These are phyloP conservation scores for Gryllus bimaculatus DNA, from an alignment of 1,140 invertebrate species.

Conservation along the genomic window DNA sequence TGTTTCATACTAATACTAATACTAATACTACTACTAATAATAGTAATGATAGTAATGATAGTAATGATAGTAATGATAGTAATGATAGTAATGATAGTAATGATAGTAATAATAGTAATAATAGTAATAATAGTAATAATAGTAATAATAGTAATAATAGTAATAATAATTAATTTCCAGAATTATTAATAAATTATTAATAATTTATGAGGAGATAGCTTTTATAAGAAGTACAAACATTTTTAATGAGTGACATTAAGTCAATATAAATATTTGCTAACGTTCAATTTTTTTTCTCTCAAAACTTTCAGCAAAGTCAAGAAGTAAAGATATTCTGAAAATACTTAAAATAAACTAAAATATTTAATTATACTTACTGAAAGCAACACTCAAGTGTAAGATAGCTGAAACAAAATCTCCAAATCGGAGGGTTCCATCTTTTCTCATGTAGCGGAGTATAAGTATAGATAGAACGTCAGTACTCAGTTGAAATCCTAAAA, in stretches of 20 bases:
- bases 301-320: no score
- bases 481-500: slow-evolving; percentile 68
- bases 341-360: slow-evolving; percentile 7
- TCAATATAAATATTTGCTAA: neutral
- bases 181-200: neutral
- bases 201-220: neutral
- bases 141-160: no score
- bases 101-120: no score
- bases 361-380: slow-evolving; percentile 61
- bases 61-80: no score
- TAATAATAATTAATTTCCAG: no score
- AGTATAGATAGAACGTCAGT: slow-evolving; percentile 73
- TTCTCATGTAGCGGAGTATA: slow-evolving; percentile 80
- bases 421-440: slow-evolving; percentile 85
- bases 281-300: neutral
- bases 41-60: no score
- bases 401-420: slow-evolving; percentile 87
- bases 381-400: slow-evolving; percentile 76
- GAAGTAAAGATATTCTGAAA: neutral
- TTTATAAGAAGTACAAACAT: neutral
- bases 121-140: no score
- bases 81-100: no score
- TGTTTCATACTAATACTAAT: no score
- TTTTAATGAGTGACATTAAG: no score
- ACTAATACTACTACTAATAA: no score